Conservation (phyloP, 2,113 vertebrate genomes). For the Cyanistes caeruleus region DNA sequence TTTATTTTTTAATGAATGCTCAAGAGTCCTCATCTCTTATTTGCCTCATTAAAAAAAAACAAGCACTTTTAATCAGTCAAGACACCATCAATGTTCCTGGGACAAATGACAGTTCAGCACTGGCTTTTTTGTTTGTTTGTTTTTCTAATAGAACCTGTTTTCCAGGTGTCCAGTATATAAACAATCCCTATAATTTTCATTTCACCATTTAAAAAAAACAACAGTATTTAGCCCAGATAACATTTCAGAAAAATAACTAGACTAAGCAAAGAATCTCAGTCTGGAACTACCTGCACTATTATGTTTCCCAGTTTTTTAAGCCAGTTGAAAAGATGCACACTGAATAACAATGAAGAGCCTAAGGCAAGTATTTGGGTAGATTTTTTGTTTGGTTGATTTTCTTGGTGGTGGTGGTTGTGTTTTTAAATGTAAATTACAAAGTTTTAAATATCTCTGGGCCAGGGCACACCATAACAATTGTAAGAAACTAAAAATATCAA, state of each 20-base stretch:
- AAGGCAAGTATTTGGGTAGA: not conserved
- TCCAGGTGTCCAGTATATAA: not conserved
- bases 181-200: rapidly evolving
- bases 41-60: not conserved
- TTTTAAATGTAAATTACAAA: not conserved
- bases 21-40: not conserved
- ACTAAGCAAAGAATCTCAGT: not conserved
- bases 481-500: not conserved
- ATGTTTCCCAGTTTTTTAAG: not conserved
- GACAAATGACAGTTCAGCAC: rapidly evolving
- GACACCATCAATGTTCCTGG: not conserved
- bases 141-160: not conserved
- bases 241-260: not conserved
- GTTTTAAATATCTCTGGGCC: not conserved
- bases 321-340: not conserved
- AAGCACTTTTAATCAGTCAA: not conserved
- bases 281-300: not conserved
- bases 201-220: not conserved
- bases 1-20: not conserved
- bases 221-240: not conserved
- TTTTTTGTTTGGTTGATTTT: not conserved
- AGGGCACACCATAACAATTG: not conserved
- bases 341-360: not conserved
- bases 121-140: not conserved
- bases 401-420: not conserved